These are phyloP conservation scores for Salmo trutta DNA, from an alignment of 2,797 vertebrate species.

Conservation along the genomic window DNA sequence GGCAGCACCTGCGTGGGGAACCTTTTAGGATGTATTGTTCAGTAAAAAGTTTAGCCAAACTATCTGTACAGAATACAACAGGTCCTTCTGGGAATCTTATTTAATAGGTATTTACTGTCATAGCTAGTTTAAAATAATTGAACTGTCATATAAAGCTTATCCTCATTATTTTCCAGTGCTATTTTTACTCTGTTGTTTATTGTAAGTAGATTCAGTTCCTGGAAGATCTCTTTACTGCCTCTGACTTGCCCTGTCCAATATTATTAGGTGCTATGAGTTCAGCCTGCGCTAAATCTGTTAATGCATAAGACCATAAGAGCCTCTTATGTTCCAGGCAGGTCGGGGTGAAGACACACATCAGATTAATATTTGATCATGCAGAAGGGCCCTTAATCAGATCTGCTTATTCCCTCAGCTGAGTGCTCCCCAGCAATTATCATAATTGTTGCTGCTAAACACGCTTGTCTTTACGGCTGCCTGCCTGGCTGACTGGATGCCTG, in stretches of 20 bases:
- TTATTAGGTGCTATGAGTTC: constrained; percentile 91
- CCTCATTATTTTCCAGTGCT: constrained; percentile 66
- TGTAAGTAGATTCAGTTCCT: constrained; percentile 87
- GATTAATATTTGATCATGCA: constrained; percentile 99
- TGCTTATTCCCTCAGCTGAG: constrained; percentile 88
- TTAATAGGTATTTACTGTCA: constrained; percentile 59
- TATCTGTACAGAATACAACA: constrained; percentile 54
- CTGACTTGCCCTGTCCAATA: constrained; percentile 84
- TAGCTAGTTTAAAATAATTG: constrained; percentile 64
- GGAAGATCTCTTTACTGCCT: constrained; percentile 79
- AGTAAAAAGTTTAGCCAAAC: constrained; percentile 29
- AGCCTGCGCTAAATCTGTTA: constrained; percentile 91
- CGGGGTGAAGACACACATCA: constrained; percentile 89
- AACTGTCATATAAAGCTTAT: constrained; percentile 64
- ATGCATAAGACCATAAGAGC: constrained; percentile 96
- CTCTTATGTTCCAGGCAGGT: constrained; percentile 88
- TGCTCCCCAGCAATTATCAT: constrained; percentile 95
- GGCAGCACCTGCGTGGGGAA: not conserved
- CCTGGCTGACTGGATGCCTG: constrained; percentile 64
- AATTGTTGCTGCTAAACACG: constrained; percentile 95
- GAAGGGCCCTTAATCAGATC: constrained; percentile 96
- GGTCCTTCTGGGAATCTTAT: constrained; percentile 56
- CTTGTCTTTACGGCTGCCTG: constrained; percentile 83
- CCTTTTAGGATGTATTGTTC: not conserved
- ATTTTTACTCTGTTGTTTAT: constrained; percentile 86